Base-by-base conservation (phyloP, 35 echinoderm and acorn worm species). In the Diadema setosum region DNA sequence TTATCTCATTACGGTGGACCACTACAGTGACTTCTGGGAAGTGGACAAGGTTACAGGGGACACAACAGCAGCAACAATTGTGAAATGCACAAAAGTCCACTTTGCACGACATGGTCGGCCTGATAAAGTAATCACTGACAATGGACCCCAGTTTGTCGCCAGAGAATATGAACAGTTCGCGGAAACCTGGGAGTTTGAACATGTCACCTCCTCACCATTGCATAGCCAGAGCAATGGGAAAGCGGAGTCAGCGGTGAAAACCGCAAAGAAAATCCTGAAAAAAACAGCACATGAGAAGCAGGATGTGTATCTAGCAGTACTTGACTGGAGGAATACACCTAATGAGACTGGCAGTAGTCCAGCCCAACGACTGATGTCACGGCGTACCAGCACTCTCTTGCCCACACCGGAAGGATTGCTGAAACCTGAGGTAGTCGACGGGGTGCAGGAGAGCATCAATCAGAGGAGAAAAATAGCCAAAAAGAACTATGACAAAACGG, bases 271-370 rank as follows among this genome's bases (percentile, higher is more conserved):
- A 16, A n/a, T 91, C 24, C 80, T 87, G 6, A 91, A 88, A 55
- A 95, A 92, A 31, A 18, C 12, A 5, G 80, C 56, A 40, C 65
- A 83, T 46, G 36, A 5, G 16, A 39, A 49, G 14, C 50, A 55
- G 33, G 93, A 95, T 48, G 26, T 95, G 30, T 75, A 95, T 55
- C 45, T 75, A 16, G 85, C 85, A 17, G 37, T 95, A 18, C 69
- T 91, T 5, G 64, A 82, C 21, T 95, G 93, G 89, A 80, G 88
- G 58, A 95, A 95, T 41, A 91, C 85, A 16, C 85, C 84, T n/a
- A 90, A n/a, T n/a, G n/a, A n/a, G n/a, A n/a, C n/a, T n/a, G n/a
- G n/a, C n/a, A n/a, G n/a, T n/a, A n/a, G n/a, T n/a, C n/a, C n/a
- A n/a, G n/a, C n/a, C n/a, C n/a, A n/a, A n/a, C n/a, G n/a, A n/a